Conservation (phyloP, 2,888 invertebrate species). For the Dinocampus coccinellae region DNA sequence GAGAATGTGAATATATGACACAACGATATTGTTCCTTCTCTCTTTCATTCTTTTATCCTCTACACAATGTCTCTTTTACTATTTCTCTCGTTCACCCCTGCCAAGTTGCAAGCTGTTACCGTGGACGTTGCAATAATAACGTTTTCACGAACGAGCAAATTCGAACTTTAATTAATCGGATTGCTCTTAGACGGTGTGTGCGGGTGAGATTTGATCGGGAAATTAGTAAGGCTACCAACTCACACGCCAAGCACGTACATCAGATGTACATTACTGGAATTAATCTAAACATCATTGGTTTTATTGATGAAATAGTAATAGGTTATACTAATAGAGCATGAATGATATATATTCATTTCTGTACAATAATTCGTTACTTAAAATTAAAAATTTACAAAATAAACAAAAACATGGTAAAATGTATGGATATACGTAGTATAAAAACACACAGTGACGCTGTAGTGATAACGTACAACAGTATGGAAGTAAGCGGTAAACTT, state of each 20-base stretch:
- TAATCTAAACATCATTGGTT: not conserved
- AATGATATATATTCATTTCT: too few species aligned
- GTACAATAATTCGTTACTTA: not conserved
- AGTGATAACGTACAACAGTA: conserved; percentile 22
- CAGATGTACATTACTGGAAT: not conserved
- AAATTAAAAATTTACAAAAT: not conserved
- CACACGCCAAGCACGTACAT: conserved; percentile 50
- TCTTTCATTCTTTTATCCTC: not conserved
- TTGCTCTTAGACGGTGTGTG: conserved; percentile 49
- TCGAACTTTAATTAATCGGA: conserved; percentile 67
- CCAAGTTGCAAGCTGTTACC: conserved; percentile 46
- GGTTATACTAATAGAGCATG: not conserved
- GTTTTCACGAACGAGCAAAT: conserved; percentile 63
- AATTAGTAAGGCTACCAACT: conserved; percentile 58
- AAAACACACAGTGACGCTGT: not conserved
- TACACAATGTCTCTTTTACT: conserved; percentile 39
- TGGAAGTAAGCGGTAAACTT: conserved; percentile 61
- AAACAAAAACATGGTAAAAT: not conserved
- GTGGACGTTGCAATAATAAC: conserved; percentile 59
- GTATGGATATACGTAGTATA: conserved; percentile 1
- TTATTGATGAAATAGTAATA: not conserved
- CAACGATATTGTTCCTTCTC: not conserved
- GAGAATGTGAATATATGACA: not conserved
- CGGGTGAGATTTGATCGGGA: conserved; percentile 47
- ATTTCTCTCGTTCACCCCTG: conserved; percentile 23